These are phyloP conservation scores for Nyctibius bracteatus DNA, from an alignment of 2,113 vertebrate species.

Conservation along the genomic window DNA sequence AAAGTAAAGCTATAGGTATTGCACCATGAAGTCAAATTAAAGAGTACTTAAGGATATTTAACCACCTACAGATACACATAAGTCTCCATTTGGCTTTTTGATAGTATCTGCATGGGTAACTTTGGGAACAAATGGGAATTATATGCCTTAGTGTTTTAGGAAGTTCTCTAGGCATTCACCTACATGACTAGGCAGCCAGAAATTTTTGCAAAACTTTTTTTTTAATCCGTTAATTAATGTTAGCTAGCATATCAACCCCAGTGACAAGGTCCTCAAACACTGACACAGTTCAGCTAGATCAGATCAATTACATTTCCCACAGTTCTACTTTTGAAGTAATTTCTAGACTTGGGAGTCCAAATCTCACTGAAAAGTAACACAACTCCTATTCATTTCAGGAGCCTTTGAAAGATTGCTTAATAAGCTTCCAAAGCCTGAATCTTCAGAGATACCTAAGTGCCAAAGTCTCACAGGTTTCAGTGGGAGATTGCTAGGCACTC, in stretches of 20 bases:
- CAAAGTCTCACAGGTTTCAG: background rate
- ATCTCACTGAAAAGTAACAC: background rate
- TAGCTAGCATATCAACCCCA: background rate
- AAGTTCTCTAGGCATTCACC: background rate
- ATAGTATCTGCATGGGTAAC: background rate
- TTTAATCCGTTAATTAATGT: background rate
- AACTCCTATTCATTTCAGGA: background rate
- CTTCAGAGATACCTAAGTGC: background rate
- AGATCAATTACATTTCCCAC: background rate
- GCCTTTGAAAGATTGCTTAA: background rate
- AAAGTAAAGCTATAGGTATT: background rate
- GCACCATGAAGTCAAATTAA: background rate
- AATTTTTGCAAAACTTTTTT: background rate
- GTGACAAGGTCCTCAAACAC: background rate
- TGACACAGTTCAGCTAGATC: background rate
- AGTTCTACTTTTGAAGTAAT: background rate
- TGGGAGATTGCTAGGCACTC: background rate
- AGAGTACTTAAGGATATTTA: background rate
- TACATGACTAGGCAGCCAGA: background rate
- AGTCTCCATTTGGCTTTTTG: background rate
- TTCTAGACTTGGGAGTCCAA: background rate
- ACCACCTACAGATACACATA: background rate
- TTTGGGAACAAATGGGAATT: background rate
- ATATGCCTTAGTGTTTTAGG: background rate
- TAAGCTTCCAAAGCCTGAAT: background rate